A percentile compares a stretch with the other conserved stretches of the same genome.
Conservation (phyloP, 2,797 vertebrate genomes). For the Scolopax bukidnonensis region DNA sequence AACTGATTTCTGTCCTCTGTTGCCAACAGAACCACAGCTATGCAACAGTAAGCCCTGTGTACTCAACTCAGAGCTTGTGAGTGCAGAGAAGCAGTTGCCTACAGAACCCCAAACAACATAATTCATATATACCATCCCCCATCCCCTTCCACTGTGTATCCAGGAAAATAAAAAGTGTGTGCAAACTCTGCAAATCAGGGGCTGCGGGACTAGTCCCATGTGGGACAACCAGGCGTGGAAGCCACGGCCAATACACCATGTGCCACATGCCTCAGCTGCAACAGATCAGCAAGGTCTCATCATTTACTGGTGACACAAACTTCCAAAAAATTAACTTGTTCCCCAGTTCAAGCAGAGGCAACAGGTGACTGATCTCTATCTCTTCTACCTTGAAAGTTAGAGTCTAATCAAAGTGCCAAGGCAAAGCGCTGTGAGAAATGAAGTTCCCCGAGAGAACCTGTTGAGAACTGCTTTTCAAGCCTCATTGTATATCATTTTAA, state of each 20-base stretch:
- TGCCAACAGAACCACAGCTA: constrained; percentile 30
- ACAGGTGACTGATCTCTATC: not conserved
- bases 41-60: not conserved
- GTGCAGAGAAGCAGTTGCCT: not conserved
- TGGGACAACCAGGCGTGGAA: not conserved
- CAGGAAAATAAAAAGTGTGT: constrained; percentile 49
- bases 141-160: not conserved
- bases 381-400: constrained; percentile 25
- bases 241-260: not conserved
- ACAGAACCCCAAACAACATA: not conserved
- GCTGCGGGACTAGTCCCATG: not conserved
- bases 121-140: not conserved
- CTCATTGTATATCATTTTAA: constrained; percentile 33
- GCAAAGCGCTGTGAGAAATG: not conserved
- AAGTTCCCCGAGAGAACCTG: constrained; percentile 33
- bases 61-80: not conserved
- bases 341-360: not conserved
- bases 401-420: constrained; percentile 16
- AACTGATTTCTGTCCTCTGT: not conserved
- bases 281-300: not conserved
- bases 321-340: not conserved
- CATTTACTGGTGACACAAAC: not conserved
- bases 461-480: constrained; percentile 74
- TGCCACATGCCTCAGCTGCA: not conserved
- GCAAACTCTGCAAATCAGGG: constrained; percentile 62